Evolutionary conservation across 2,797 vertebrate species (phyloP), one percentile per base, ranked within the genome.

Genomic region (Muraenolepis orangiensis): DNA sequence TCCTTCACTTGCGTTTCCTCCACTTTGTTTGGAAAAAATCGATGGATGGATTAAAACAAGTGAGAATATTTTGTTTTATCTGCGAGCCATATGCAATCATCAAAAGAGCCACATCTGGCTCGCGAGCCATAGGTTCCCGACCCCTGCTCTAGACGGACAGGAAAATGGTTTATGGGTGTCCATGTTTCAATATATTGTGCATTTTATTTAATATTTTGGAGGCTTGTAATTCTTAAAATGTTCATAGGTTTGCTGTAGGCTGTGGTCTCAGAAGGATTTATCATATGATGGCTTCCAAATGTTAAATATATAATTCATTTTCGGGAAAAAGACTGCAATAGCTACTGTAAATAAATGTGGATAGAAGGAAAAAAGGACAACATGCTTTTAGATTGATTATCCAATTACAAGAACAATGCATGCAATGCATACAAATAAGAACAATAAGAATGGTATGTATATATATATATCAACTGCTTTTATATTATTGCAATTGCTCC

Each of bases 261-360:
- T 0, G 67, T 6, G 57, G 79, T 89, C 90, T 84, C 89, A 32
- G 72, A 78, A 84, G 87, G 80, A 84, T 90, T 90, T 83, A 89
- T 90, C 88, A 91, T 80, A 83, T 79, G 71, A 40, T 74, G 70
- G 1, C 6, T 61, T 84, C 83, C 76, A 81, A 84, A 88, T 57
- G 46, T 20, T 6, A 57, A n/a, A 57, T 57, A n/a, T 57, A 57
- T 57, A 57, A 57, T 57, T 57, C 46, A 57, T 57, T 23, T n/a
- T n/a, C n/a, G 4, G 46, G 6, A 46, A 46, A 18, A 46, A 46
- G 0, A 57, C 4, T 57, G 6, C 46, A n/a, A 23, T n/a, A 20
- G 46, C 20, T 51, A 51, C 1, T 51, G 18, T 51, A n/a, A 51
- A 51, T 51, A 1, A 51, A 51, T 51, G 46, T 57, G 18, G 1